Evolutionary conservation across 2,888 invertebrate genomes (phyloP).

Genomic region (Scaeva pyrastri): DNA sequence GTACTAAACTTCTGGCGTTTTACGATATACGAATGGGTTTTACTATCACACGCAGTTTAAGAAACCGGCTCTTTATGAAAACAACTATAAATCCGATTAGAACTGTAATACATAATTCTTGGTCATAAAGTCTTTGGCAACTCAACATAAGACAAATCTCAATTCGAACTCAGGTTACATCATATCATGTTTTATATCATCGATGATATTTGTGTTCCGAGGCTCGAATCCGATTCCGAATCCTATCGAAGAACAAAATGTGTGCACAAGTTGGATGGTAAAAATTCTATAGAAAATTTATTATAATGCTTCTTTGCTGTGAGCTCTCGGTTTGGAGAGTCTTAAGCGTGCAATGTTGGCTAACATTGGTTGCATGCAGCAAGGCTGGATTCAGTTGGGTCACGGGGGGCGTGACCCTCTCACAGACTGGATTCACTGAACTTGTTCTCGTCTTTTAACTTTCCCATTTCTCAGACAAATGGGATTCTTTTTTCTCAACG

Average conservation of each 20-base stretch:
- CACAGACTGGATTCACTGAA: neutral
- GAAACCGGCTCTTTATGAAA: constrained; percentile 24
- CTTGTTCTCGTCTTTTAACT: neutral
- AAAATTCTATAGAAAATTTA: constrained; percentile 53
- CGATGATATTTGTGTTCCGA: constrained; percentile 17
- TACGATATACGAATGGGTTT: constrained; percentile 30
- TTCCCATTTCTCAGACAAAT: neutral
- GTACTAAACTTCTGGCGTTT: constrained; percentile 55
- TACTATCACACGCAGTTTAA: constrained; percentile 26
- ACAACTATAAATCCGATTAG: constrained; percentile 61
- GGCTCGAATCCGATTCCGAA: too few relatives aligned
- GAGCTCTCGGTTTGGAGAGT: neutral
- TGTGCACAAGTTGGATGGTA: neutral
- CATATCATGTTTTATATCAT: constrained; percentile 61
- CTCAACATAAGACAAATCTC: constrained; percentile 41
- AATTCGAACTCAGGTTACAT: constrained; percentile 46
- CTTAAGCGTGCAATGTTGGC: constrained; percentile 35
- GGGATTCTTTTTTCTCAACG: neutral
- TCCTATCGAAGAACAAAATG: constrained; percentile 29
- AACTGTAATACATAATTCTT: constrained; percentile 44
- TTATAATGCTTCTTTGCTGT: constrained; percentile 44
- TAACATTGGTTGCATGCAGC: constrained; percentile 6
- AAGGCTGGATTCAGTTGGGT: neutral
- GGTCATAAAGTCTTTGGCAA: constrained; percentile 51
- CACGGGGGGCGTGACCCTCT: neutral